phyloP scores from a whole-genome alignment of 2,113 vertebrate species.

The Calcarius ornatus region DNA sequence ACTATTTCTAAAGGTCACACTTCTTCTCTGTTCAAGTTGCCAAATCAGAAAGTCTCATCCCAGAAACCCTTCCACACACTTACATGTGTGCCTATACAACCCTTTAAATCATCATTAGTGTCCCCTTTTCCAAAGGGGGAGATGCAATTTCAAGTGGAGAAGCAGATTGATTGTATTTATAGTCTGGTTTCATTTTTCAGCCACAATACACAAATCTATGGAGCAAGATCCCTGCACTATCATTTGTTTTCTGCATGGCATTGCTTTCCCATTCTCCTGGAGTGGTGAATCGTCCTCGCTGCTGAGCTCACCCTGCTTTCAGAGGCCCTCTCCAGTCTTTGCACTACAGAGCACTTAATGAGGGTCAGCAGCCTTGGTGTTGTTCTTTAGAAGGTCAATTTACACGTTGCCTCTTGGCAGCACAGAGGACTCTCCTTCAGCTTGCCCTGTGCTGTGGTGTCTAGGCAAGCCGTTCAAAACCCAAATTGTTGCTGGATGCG shows the following conservation, averaged over 20 bases:
- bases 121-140: not conserved
- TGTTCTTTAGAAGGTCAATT: not conserved
- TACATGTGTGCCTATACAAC: rapidly evolving
- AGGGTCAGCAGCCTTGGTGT: not conserved
- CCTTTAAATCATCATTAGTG: not conserved
- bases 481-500: not conserved
- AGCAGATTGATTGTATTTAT: not conserved
- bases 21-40: not conserved
- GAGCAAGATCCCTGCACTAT: not conserved
- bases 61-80: not conserved
- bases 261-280: not conserved
- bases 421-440: not conserved
- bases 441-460: not conserved
- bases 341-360: not conserved
- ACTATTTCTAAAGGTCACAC: not conserved
- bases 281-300: not conserved
- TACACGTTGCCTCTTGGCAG: not conserved
- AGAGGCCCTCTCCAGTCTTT: not conserved
- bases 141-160: not conserved
- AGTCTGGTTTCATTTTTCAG: not conserved
- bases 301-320: not conserved
- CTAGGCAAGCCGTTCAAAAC: not conserved
- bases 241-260: not conserved
- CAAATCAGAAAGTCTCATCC: not conserved
- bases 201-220: not conserved